A percentile compares a stretch with the other conserved stretches of the same genome.
These are phyloP conservation scores for Germaria angustata DNA, from an alignment of 2,888 invertebrate species.

Conservation along the genomic window DNA sequence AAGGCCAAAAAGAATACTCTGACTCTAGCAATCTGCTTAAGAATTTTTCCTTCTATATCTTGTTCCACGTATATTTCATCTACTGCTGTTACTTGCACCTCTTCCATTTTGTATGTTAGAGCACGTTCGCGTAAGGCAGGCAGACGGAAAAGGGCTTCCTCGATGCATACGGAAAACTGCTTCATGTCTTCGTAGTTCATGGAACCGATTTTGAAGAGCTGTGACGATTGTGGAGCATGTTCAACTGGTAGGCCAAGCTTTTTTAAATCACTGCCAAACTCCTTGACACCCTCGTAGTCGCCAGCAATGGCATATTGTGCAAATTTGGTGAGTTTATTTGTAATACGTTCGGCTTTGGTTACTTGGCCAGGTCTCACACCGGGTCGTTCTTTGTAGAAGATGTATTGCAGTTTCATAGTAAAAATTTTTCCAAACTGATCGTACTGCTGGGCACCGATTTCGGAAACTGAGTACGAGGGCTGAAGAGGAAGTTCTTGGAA, in stretches of 20 bases:
- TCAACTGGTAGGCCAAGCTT: constrained; percentile 97
- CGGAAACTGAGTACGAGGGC: constrained; percentile 96
- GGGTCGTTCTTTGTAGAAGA: constrained; percentile 98
- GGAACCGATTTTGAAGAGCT: constrained; percentile 97
- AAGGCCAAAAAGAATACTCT: constrained; percentile 97
- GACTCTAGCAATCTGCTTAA: constrained; percentile 96
- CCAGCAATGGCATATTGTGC: constrained; percentile 96
- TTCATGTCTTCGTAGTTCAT: constrained; percentile 93
- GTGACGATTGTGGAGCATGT: constrained; percentile 97
- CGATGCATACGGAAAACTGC: constrained; percentile 93
- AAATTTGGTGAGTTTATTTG: constrained; percentile 94
- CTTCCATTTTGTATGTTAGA: constrained; percentile 96
- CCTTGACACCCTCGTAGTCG: constrained; percentile 95
- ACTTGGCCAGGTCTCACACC: constrained; percentile 97
- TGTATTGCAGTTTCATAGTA: constrained; percentile 96
- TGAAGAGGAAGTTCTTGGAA: constrained; percentile 97
- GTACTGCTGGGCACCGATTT: constrained; percentile 97
- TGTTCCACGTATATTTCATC: constrained; percentile 95
- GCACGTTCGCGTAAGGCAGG: constrained; percentile 93
- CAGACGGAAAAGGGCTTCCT: constrained; percentile 94
- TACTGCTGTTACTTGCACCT: constrained; percentile 95
- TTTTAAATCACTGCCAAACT: constrained; percentile 94
- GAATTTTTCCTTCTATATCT: constrained; percentile 89
- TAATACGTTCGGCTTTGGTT: constrained; percentile 94
- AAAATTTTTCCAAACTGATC: constrained; percentile 99